Conservation (phyloP, 2,113 vertebrate genomes). For the Camelus bactrianus region DNA sequence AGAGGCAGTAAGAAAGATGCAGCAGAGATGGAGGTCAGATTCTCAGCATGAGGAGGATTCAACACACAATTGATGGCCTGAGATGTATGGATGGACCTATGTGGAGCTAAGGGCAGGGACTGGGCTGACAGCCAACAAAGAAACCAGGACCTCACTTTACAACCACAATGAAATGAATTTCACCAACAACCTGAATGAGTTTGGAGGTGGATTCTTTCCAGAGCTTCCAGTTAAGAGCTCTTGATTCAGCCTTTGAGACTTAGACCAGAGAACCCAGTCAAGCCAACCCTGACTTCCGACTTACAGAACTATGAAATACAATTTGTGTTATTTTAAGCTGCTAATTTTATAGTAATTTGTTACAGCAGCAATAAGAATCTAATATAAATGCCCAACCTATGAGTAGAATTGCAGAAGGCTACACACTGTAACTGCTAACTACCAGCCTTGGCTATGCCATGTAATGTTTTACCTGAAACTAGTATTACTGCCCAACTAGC, state of each 20-base stretch:
- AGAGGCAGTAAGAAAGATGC: background rate
- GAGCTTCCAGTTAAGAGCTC: background rate
- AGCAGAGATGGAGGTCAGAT: too few species aligned
- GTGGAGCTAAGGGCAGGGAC: background rate
- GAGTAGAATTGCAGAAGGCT: background rate
- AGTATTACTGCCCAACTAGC: background rate
- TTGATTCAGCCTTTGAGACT: background rate
- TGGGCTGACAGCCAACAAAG: background rate
- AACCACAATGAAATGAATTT: background rate
- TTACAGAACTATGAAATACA: background rate
- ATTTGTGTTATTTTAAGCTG: background rate
- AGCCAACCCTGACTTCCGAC: background rate
- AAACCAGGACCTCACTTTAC: background rate
- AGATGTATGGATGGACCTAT: background rate
- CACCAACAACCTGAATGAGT: background rate
- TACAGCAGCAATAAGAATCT: background rate
- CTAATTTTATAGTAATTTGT: background rate
- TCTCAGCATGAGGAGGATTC: background rate
- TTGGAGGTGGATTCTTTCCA: background rate
- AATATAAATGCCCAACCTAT: background rate
- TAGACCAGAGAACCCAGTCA: background rate
- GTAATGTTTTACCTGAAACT: background rate
- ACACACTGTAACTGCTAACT: background rate
- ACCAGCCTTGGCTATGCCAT: background rate
- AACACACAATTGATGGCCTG: too few species aligned